Evolutionary conservation across 2,113 vertebrate species (phyloP).

Genomic region (Caloenas nicobarica): DNA sequence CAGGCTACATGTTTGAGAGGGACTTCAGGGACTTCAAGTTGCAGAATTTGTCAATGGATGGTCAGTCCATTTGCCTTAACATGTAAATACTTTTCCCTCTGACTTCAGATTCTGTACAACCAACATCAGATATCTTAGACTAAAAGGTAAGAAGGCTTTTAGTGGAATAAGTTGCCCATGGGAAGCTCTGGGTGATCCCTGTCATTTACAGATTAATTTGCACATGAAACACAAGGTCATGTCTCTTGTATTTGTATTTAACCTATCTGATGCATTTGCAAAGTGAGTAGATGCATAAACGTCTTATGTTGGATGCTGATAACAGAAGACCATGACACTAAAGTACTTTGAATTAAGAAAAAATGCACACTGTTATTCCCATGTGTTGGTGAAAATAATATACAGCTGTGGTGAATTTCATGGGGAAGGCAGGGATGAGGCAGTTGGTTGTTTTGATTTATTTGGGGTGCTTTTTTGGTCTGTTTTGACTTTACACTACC

Average conservation of each 20-base stretch:
- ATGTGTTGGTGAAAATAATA: neutral
- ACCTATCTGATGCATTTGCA: neutral
- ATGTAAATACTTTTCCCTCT: neutral
- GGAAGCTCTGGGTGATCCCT: neutral
- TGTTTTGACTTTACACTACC: neutral
- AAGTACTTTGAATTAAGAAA: neutral
- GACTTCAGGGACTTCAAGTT: neutral
- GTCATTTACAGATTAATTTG: neutral
- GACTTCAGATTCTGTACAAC: neutral
- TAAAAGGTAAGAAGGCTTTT: neutral
- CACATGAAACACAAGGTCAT: neutral
- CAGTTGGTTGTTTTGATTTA: neutral
- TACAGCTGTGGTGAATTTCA: neutral
- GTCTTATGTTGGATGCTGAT: neutral
- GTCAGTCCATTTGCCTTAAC: neutral
- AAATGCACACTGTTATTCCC: neutral
- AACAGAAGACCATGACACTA: neutral
- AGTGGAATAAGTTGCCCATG: neutral
- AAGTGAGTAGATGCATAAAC: neutral
- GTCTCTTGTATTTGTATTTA: neutral
- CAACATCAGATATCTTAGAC: neutral
- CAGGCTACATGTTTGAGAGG: accelerated
- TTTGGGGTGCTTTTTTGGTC: neutral
- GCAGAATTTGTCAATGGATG: neutral
- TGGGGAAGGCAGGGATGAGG: neutral